Conservation (phyloP, 2,888 invertebrate genomes). For the Elaeidobius kamerunicus region DNA sequence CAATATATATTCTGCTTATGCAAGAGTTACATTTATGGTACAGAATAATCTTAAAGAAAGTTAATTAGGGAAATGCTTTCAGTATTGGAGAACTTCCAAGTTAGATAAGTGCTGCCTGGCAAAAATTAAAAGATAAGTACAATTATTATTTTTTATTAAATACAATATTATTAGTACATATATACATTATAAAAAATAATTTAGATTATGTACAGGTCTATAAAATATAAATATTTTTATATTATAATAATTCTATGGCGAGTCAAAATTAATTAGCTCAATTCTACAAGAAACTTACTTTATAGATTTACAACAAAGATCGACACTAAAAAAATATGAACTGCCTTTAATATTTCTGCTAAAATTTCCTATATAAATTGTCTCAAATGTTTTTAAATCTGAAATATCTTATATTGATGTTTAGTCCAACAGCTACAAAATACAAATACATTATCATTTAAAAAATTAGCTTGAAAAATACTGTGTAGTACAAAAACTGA, state of each 20-base stretch:
- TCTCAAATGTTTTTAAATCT: background rate
- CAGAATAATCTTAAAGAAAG: too few relatives aligned
- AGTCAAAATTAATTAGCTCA: background rate
- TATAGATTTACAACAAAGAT: background rate
- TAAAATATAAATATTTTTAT: background rate
- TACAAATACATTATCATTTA: background rate
- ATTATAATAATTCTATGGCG: background rate
- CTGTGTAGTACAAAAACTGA: too few relatives aligned
- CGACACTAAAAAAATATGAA: too few relatives aligned
- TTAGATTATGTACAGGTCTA: background rate
- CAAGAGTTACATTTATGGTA: too few relatives aligned
- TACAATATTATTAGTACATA: background rate
- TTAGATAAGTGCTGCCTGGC: too few relatives aligned
- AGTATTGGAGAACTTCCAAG: too few relatives aligned
- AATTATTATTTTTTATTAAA: background rate
- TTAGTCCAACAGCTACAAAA: background rate
- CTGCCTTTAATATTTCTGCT: too few relatives aligned
- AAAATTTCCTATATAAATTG: background rate
- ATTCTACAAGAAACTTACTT: background rate
- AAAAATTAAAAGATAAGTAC: background rate
- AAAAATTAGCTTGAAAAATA: too few relatives aligned
- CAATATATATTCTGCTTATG: too few relatives aligned
- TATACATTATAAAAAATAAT: background rate
- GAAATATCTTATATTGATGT: background rate
- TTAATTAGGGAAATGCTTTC: too few relatives aligned